Conservation (phyloP, 2,888 invertebrate species). For the Cecidostiba fungosa region DNA sequence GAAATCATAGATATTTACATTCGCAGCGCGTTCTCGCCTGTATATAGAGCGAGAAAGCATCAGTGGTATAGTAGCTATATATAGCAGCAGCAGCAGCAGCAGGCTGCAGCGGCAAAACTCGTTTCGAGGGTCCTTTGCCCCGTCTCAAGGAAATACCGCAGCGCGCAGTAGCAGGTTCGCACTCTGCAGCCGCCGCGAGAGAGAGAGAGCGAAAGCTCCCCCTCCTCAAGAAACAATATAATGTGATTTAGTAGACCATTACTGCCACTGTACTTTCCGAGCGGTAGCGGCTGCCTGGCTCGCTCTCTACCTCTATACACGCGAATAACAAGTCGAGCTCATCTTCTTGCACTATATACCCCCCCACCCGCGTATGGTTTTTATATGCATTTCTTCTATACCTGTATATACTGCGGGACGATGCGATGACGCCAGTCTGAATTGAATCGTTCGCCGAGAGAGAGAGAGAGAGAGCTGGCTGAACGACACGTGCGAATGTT, state of each 20-base stretch:
- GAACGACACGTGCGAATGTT: neutral
- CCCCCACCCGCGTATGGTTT: neutral
- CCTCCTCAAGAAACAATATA: conserved; percentile 77
- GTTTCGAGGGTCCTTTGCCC: conserved; percentile 31
- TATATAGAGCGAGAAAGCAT: neutral
- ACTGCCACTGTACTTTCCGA: conserved; percentile 76
- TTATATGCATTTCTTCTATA: neutral
- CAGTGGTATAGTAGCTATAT: neutral
- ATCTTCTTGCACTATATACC: conserved; percentile 38
- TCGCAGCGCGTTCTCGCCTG: conserved; percentile 15
- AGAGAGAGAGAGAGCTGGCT: no score
- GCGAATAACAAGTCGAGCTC: conserved; percentile 61
- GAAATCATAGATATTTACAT: conserved; percentile 32
- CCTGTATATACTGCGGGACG: neutral
- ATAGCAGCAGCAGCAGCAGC: neutral
- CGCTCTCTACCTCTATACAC: neutral
- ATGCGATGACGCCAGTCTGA: neutral
- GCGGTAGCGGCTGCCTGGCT: conserved; percentile 68
- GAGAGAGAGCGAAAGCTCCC: neutral
- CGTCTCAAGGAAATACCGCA: conserved; percentile 39
- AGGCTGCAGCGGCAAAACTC: conserved; percentile 26
- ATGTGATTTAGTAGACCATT: conserved; percentile 79
- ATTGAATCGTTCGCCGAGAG: neutral
- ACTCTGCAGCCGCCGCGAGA: neutral
- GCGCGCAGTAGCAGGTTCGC: conserved; percentile 31